A percentile compares a stretch with the other conserved stretches of the same genome.
These are phyloP conservation scores for Oreohelix idahoensis DNA, from an alignment of 1,140 invertebrate species.

Conservation along the genomic window DNA sequence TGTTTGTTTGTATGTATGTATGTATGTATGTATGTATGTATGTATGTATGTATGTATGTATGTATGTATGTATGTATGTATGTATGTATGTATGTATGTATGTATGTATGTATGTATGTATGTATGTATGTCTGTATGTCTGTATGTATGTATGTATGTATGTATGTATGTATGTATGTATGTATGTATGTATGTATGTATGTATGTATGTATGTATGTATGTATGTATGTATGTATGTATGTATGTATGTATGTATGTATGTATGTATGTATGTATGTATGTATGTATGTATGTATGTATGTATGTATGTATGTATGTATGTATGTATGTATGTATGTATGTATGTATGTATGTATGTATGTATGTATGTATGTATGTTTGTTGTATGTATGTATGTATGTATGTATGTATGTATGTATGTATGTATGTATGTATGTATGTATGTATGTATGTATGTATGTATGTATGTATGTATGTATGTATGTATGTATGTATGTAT, in stretches of 20 bases:
- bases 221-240: slow-evolving; percentile 7
- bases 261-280: slow-evolving; percentile 23
- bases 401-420: too few species aligned
- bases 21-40: too few species aligned
- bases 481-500: too few species aligned
- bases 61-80: slow-evolving; percentile 20
- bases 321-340: too few species aligned
- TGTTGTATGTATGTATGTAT: too few species aligned
- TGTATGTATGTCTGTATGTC: too few species aligned
- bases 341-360: too few species aligned
- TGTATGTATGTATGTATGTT: too few species aligned
- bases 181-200: slow-evolving; percentile 25
- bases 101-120: slow-evolving; percentile 27
- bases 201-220: slow-evolving; percentile 8
- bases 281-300: slow-evolving; percentile 23
- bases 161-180: slow-evolving; percentile 24
- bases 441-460: too few species aligned
- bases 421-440: too few species aligned
- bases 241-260: slow-evolving; percentile 23
- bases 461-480: too few species aligned
- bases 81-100: slow-evolving; percentile 27
- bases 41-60: slow-evolving; percentile 20
- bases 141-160: too few species aligned
- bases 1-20: slow-evolving; percentile 5
- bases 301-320: slow-evolving; percentile 10